Conservation (phyloP, 2,888 invertebrate genomes). For the Pocota personata region DNA sequence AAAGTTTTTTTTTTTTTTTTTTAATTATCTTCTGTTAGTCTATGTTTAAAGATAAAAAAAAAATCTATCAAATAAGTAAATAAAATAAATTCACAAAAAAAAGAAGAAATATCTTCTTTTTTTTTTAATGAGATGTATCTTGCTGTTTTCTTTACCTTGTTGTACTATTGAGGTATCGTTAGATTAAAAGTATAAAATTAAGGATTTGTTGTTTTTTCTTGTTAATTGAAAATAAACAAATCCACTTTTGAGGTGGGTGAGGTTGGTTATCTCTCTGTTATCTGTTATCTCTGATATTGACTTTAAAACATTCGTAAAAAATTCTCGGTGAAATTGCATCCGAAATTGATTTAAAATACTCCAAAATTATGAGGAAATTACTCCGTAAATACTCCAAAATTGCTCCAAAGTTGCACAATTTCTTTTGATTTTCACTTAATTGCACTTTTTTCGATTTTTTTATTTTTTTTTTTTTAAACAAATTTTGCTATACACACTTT, state of each 20-base stretch:
- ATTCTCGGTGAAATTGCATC: neutral
- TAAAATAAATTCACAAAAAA: neutral
- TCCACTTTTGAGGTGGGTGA: neutral
- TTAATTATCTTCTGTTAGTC: slow-evolving; percentile 36
- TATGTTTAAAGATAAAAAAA: neutral
- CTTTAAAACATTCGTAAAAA: neutral
- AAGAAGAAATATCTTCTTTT: neutral
- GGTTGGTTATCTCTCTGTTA: neutral
- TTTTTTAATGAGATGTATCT: slow-evolving; percentile 2
- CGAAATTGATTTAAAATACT: too few species aligned
- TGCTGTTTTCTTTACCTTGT: slow-evolving; percentile 11
- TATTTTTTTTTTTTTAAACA: neutral
- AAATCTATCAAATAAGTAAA: neutral
- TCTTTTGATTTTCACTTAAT: neutral
- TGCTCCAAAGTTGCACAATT: neutral
- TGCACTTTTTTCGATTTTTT: neutral
- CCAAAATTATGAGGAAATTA: too few species aligned
- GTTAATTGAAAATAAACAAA: neutral
- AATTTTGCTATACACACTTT: neutral
- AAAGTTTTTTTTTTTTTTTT: neutral
- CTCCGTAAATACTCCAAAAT: too few species aligned
- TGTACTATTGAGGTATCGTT: slow-evolving; percentile 1
- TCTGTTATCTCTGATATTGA: neutral
- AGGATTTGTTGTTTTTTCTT: neutral
- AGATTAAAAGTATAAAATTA: neutral